Evolutionary conservation across 2,888 invertebrate species (phyloP).

Genomic region (Synanthedon andrenaeformis): DNA sequence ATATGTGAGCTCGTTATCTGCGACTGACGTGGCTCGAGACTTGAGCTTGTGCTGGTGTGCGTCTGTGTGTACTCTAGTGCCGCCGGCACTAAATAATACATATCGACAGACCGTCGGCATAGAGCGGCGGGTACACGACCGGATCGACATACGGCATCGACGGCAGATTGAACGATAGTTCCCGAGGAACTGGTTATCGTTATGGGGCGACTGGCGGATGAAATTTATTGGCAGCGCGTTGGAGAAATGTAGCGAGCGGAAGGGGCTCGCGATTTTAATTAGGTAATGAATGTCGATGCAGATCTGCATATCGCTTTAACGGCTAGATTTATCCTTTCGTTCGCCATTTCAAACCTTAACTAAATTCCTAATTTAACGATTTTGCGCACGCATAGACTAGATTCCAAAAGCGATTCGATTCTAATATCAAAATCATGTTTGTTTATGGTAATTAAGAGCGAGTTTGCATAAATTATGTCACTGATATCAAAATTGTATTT

Average conservation of each 20-base stretch:
- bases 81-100: constrained; percentile 66
- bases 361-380: constrained; percentile 41
- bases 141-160: constrained; percentile 70
- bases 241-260: constrained; percentile 71
- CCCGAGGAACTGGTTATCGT: constrained; percentile 71
- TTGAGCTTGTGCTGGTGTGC: constrained; percentile 32
- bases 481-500: too few relatives aligned
- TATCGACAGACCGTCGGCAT: constrained; percentile 64
- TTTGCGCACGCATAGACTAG: constrained; percentile 23
- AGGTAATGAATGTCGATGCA: constrained; percentile 71
- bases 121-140: constrained; percentile 68
- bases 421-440: not conserved
- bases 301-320: constrained; percentile 69
- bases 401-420: constrained; percentile 1
- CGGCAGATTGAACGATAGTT: constrained; percentile 71
- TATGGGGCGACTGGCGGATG: constrained; percentile 69
- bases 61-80: constrained; percentile 33
- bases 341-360: constrained; percentile 48
- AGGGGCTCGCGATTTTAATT: constrained; percentile 70
- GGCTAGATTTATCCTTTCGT: constrained; percentile 64
- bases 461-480: not conserved
- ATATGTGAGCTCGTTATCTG: constrained; percentile 69
- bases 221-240: constrained; percentile 69
- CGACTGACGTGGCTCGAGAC: constrained; percentile 49
- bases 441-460: not conserved